Percentiles rank a stretch among this genome's conserved stretches.
Conservation (phyloP, 2,797 vertebrate species). For the Heliangelus exortis region DNA sequence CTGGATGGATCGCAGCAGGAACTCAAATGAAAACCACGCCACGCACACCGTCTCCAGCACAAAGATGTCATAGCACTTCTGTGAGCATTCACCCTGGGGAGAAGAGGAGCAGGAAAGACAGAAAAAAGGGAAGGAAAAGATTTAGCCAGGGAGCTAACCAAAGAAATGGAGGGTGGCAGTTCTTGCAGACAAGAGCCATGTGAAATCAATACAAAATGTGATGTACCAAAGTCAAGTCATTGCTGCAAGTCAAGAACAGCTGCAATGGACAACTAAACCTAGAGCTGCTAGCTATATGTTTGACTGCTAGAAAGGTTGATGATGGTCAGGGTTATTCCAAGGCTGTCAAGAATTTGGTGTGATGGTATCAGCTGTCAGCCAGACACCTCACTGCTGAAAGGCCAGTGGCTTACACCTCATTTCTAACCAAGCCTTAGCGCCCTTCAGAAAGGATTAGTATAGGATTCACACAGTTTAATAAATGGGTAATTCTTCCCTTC, state of each 20-base stretch:
- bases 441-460: neutral
- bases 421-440: neutral
- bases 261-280: neutral
- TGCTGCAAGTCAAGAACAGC: neutral
- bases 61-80: slow-evolving; percentile 91
- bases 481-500: neutral
- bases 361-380: neutral
- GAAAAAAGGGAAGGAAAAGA: neutral
- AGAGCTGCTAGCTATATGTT: neutral
- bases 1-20: slow-evolving; percentile 94
- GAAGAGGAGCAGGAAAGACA: neutral
- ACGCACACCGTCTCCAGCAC: slow-evolving; percentile 96
- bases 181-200: neutral
- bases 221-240: neutral
- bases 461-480: neutral
- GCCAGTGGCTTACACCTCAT: neutral
- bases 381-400: neutral
- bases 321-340: neutral
- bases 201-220: fast-evolving
- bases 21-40: slow-evolving; percentile 97
- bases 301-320: neutral
- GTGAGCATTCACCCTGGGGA: slow-evolving; percentile 91
- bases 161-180: neutral
- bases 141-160: neutral
- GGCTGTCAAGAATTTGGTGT: neutral